Base-by-base conservation (phyloP, 2,113 vertebrate genomes). In the Neotragus moschatus region DNA sequence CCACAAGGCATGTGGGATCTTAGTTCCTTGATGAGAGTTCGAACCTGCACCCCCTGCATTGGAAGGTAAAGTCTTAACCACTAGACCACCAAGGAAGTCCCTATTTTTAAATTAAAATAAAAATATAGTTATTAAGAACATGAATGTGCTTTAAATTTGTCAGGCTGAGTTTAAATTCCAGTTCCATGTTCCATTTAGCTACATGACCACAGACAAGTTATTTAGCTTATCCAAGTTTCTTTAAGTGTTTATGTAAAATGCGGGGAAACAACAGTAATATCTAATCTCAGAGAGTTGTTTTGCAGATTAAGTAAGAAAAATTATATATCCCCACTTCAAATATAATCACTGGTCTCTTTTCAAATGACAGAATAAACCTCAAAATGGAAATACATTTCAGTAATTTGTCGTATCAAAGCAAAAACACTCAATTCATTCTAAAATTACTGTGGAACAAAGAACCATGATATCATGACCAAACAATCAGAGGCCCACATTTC, bases 351-450 rank as follows among this genome's bases (percentile, higher is more conserved):
- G 55, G 55, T 63, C 60, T 66, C 21, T 79, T 82, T 96, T 10
- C 84, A 88, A 87, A 79, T 73, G 36, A 39, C 43, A 96, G 53
- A 66, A n/a, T 88, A 43, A 94, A 79, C 30, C 92, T 96, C 53
- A 95, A 91, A 95, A 75, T 80, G 61, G 10, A 91, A 94, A 84
- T 49, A 96, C 23, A 87, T 47, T 95, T 93, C 53, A 88, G 70
- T 84, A 94, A 45, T 87, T 80, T 79, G 28, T 94, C 47, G 33
- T 28, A 95, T 84, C 89, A 97, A 94, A 97, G 86, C 49, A 97
- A 88, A 92, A 94, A 53, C 66, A 88, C 17, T 80, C 16, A 63
- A 63, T 86, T 94, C 23, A 84, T 96, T 92, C 79, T 73, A 36
- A 96, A 92, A 86, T 82, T 55, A 89, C 73, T 91, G 77, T 55